Base-by-base conservation (phyloP, 2,888 invertebrate genomes). In the Tinea semifulvella region DNA sequence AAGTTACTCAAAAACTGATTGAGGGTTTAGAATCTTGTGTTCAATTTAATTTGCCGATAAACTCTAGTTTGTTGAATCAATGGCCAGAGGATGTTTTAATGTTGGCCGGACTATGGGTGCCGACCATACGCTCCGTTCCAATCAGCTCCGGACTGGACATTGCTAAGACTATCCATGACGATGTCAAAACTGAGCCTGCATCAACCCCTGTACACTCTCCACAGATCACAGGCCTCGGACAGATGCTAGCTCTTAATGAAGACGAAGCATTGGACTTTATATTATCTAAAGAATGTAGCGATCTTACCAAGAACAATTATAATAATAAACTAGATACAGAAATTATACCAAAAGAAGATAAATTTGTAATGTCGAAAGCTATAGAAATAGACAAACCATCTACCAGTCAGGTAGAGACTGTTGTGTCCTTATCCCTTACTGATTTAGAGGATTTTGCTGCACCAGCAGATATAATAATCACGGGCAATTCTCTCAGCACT, bases 11-110 rank as follows among this genome's bases (percentile, higher is more conserved):
- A 54, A 86, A 87, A 57, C 80, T 92, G 5, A 74, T 94, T 46
- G 89, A 91, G 61, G 92, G 90, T 13, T 74, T 94, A 26, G 92
- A 93, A 62, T 84, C 88, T 7, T 85, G 85, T 55, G 85, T 89
- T 49, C 84, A 87, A 44, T 90, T 92, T 56, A 84, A 88, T 54
- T 70, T 94, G 54, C 91, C 93, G 0, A 88, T 85, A 53, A 94
- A 94, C 73, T 91, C 93, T 1, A 94, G 94, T 62, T 77, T 96
- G 17, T 74, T 97, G 0, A 97, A 97, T 69, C 86, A 87, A 45
- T 98, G 97, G 97, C 89, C 91, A 0, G 88, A 89, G 55, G 88
- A 90, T 28, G 90, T 96, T 1, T 71, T 97, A 27, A 84, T 91
- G 61, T 71, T 95, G 55, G 91, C 94, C 10, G 96, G 95, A 3